Evolutionary conservation across 1,140 invertebrate species (phyloP).

Genomic region (Adelges cooleyi): DNA sequence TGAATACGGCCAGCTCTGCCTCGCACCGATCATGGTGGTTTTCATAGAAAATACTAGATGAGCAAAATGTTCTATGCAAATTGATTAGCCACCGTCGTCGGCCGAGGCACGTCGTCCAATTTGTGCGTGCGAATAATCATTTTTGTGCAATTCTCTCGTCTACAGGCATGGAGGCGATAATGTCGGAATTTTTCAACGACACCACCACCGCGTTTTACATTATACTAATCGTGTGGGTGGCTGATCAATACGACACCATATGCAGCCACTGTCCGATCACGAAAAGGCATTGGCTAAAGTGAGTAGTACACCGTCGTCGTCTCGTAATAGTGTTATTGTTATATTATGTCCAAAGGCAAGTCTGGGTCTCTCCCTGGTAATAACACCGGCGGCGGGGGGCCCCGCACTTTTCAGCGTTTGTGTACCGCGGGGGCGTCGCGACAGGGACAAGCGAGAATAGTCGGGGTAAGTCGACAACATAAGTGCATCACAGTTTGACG

Average conservation of each 20-base stretch:
- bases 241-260: conserved; percentile 97
- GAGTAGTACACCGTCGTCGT: conserved; percentile 39
- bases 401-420: neutral
- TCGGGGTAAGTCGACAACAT: neutral
- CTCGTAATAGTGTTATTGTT: conserved; percentile 5
- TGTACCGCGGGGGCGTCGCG: neutral
- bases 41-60: too few species aligned
- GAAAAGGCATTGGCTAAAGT: conserved; percentile 91
- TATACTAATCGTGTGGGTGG: conserved; percentile 96
- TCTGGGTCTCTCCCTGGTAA: neutral
- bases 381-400: neutral
- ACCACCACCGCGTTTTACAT: conserved; percentile 98
- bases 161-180: conserved; percentile 96
- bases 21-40: too few species aligned
- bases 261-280: conserved; percentile 94
- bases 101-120: too few species aligned
- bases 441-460: too few species aligned
- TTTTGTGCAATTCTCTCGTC: too few species aligned
- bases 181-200: conserved; percentile 99
- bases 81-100: too few species aligned
- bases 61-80: too few species aligned
- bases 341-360: neutral
- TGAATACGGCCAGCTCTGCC: too few species aligned
- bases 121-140: too few species aligned
- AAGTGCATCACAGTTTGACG: conserved; percentile 26